Conservation (phyloP, 2,888 invertebrate species). For the Gasteruption jaculator region DNA sequence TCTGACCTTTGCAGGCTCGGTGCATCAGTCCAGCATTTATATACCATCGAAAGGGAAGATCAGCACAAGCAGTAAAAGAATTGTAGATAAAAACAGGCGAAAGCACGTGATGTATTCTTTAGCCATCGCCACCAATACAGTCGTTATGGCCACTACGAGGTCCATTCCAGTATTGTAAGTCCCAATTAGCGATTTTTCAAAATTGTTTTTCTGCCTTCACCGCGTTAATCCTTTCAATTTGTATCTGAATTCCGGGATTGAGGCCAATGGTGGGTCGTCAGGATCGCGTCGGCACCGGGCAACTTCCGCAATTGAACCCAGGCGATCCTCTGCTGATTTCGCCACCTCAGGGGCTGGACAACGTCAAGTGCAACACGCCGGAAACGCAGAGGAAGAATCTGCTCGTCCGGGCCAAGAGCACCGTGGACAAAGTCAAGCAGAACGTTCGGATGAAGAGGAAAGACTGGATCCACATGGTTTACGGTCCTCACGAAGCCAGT, state of each 20-base stretch:
- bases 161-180: constrained; percentile 43
- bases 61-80: constrained; percentile 43
- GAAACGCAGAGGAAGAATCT: constrained; percentile 60
- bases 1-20: constrained; percentile 31
- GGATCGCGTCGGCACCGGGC: constrained; percentile 26
- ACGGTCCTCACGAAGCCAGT: constrained; percentile 38
- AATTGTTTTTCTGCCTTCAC: too few species aligned
- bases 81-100: constrained; percentile 22
- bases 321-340: constrained; percentile 64
- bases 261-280: constrained; percentile 38
- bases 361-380: constrained; percentile 61
- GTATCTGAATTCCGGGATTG: not conserved
- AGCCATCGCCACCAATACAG: constrained; percentile 51
- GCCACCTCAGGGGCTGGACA: constrained; percentile 52
- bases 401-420: constrained; percentile 49
- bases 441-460: constrained; percentile 56
- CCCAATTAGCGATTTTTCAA: not conserved
- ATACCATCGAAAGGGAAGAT: constrained; percentile 44
- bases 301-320: constrained; percentile 58
- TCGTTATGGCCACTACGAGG: constrained; percentile 46
- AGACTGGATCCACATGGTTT: constrained; percentile 56
- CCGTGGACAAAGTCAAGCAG: constrained; percentile 53
- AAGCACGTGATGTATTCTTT: constrained; percentile 46
- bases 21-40: constrained; percentile 45
- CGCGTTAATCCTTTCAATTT: not conserved